phyloP scores from a whole-genome alignment of 2,113 vertebrate genomes.

The Gymnogyps californianus region DNA sequence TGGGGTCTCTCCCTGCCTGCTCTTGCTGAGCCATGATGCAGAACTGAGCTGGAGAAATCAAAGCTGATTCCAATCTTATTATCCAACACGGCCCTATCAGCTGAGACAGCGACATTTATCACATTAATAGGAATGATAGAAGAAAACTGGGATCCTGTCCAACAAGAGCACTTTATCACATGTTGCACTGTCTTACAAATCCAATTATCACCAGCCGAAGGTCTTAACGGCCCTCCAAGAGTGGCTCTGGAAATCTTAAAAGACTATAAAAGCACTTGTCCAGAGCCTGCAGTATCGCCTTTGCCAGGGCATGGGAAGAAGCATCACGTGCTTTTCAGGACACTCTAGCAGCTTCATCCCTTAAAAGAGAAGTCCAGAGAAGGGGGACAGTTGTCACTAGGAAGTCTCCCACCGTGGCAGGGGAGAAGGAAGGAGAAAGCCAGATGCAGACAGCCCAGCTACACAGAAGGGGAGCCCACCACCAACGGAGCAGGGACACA shows the following conservation, averaged over 20 bases:
- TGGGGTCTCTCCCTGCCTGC: neutral
- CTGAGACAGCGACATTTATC: slow-evolving; percentile 80
- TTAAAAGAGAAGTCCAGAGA: neutral
- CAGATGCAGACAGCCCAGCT: neutral
- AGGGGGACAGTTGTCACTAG: neutral
- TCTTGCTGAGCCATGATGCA: neutral
- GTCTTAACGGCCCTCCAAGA: slow-evolving; percentile 72
- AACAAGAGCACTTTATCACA: slow-evolving; percentile 76
- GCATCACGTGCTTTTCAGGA: neutral
- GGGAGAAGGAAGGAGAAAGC: neutral
- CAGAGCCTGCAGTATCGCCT: neutral
- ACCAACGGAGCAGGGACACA: accelerated
- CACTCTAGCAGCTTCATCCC: neutral
- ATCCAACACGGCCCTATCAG: slow-evolving; percentile 76
- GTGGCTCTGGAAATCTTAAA: slow-evolving; percentile 70
- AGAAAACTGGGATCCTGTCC: slow-evolving; percentile 77
- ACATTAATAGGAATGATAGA: slow-evolving; percentile 80
- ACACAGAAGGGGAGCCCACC: accelerated
- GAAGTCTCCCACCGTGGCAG: neutral
- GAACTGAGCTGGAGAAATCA: slow-evolving; percentile 63
- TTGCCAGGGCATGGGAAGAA: neutral
- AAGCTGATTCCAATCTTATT: slow-evolving; percentile 78
- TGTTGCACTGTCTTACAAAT: slow-evolving; percentile 81
- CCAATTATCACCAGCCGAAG: slow-evolving; percentile 78
- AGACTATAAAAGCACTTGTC: slow-evolving; percentile 45